Conservation (phyloP, 2,888 invertebrate species). For the Rhyacophila evoluta region DNA sequence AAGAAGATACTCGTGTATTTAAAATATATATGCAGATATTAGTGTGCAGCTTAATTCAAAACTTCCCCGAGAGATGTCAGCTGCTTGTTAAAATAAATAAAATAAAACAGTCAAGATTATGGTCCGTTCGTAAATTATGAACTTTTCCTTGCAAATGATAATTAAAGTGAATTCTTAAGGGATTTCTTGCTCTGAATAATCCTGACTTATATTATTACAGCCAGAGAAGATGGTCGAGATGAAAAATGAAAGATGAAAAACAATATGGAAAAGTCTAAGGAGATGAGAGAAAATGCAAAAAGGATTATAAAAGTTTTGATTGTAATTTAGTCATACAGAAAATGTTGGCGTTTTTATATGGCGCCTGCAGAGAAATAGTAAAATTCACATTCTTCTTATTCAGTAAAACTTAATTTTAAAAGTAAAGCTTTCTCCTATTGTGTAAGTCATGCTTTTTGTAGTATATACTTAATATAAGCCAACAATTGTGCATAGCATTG, state of each 20-base stretch:
- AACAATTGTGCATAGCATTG: too few relatives aligned
- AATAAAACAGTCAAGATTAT: neutral
- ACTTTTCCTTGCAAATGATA: conserved; percentile 7
- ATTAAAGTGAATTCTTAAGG: conserved; percentile 13
- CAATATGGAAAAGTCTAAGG: neutral
- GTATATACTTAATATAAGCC: too few relatives aligned
- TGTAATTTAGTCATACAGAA: neutral
- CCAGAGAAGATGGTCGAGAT: neutral
- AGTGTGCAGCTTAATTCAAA: neutral
- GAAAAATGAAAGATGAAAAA: neutral
- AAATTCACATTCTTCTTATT: too few relatives aligned
- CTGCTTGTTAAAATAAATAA: conserved; percentile 16
- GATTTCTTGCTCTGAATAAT: neutral
- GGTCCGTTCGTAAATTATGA: conserved; percentile 12
- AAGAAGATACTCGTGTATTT: too few relatives aligned
- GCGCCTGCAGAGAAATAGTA: too few relatives aligned
- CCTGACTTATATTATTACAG: conserved; percentile 2
- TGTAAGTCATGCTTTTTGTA: too few relatives aligned
- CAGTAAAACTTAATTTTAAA: too few relatives aligned
- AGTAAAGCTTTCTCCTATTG: too few relatives aligned
- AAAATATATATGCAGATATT: too few relatives aligned
- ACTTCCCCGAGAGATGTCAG: neutral
- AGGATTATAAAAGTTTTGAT: conserved; percentile 5
- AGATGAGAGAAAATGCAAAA: neutral
- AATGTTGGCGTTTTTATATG: neutral